Conservation (phyloP, 2,888 invertebrate genomes). For the Drosophila mulleri region DNA sequence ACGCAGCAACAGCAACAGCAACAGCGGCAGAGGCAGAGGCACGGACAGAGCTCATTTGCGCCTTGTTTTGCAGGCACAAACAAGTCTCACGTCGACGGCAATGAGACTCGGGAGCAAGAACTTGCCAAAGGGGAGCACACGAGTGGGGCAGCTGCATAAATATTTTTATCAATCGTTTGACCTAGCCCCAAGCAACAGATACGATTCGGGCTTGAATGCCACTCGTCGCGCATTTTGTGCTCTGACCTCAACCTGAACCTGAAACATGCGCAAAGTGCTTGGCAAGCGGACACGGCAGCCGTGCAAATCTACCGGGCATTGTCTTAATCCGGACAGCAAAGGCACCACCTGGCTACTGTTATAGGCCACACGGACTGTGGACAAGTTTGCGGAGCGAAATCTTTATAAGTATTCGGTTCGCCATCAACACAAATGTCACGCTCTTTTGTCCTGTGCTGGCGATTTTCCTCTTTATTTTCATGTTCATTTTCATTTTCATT, state of each 20-base stretch:
- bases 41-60: slow-evolving; percentile 42
- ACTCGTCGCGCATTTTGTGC: neutral
- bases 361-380: slow-evolving; percentile 22
- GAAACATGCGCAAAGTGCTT: slow-evolving; percentile 18
- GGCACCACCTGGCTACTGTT: slow-evolving; percentile 3
- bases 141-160: slow-evolving; percentile 16
- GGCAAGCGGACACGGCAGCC: neutral
- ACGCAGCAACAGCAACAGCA: slow-evolving; percentile 32
- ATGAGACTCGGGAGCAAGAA: neutral
- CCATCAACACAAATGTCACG: slow-evolving; percentile 39
- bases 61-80: slow-evolving; percentile 33
- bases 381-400: neutral
- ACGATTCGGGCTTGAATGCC: slow-evolving; percentile 1
- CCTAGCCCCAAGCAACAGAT: slow-evolving; percentile 35
- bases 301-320: slow-evolving; percentile 18
- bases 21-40: neutral
- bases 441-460: slow-evolving; percentile 7
- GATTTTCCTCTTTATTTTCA: slow-evolving; percentile 39
- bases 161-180: slow-evolving; percentile 54
- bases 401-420: slow-evolving; percentile 1
- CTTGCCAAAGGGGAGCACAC: neutral
- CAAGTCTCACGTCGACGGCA: slow-evolving; percentile 27
- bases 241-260: slow-evolving; percentile 27
- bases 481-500: slow-evolving; percentile 47
- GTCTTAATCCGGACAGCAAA: slow-evolving; percentile 14